Evolutionary conservation across 2,113 vertebrate genomes (phyloP), one percentile per base, ranked within the genome.

Genomic region (Pygoscelis adeliae): DNA sequence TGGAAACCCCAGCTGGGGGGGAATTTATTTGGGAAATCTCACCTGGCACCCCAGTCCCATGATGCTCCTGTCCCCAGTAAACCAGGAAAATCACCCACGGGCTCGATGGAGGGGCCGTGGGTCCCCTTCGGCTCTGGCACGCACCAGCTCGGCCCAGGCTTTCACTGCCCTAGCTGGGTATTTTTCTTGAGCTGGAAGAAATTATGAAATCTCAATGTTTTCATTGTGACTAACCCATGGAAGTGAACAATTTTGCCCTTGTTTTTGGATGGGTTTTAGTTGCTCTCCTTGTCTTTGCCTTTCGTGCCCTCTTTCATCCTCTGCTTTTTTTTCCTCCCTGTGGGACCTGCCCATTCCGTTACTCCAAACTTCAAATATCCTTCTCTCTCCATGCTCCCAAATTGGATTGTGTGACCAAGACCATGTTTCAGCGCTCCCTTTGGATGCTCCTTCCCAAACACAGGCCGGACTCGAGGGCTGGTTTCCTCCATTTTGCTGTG

Each of bases 171-270:
- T 52, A 23, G 38, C 6, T 18, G 63, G 90, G 67, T 96, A 87
- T 95, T 97, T 91, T 86, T 86, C 85, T 93, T 87, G 66, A 92
- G 83, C 71, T 95, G 88, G 92, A 96, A 96, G 87, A 89, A 96
- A 67, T 95, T 13, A 96, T 92, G 97, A 96, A 97, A 97, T 94
- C 56, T 40, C 56, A 58, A 15, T 95, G 66, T 97, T 96, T 97
- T 95, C 29, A 0, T 71, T 96, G 93, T 96, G 97, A 96, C 96
- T 96, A 97, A 97, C 80, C 29, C 78, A 72, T 26, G 70, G 83
- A 93, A 95, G 36, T 34, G 81, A 94, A 96, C 77, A 96, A 76
- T 87, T 97, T 96, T 95, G 70, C 62, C 90, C 88, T 95, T 94
- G 87, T 94, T 87, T 91, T 92, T 84, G 69, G 83, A 90, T 63